Base-by-base conservation (phyloP, 2,888 invertebrate species). In the Drosophila neutralis region DNA sequence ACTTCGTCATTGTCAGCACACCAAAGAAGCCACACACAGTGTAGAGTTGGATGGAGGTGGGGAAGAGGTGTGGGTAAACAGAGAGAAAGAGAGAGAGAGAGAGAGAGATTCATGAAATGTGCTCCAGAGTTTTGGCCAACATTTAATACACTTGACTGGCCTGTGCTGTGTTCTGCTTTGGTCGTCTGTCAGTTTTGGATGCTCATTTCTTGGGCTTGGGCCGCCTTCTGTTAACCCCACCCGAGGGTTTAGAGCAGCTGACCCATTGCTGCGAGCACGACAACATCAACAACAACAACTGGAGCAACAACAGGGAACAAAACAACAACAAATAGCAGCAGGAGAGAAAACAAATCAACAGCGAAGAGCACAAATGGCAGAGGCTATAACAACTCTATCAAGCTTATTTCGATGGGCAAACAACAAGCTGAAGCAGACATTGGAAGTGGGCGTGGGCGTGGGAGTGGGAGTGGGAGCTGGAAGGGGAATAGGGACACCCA, bases 1-100 rank as follows among this genome's bases (percentile, higher is more conserved):
- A 91, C 91, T 91, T 91, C 85, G 90, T 91, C 90, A 84, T 89
- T 88, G 90, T 91, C 90, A 91, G 79, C 80, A 83, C 62, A 52
- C 62, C 31, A 48, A 64, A 52, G 53, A 54, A 62, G 52, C 35
- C 58, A 57, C 40, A 56, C 35, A 63, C 29, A 1, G 36, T 24
- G 11, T 7, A 10, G 2, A 24, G 15, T 15, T 27, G 36, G 24
- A 4, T 15, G 35, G 7, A 15, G 21, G 3, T 6, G n/a, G 10
- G 8, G 6, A 51, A 31, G 29, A n/a, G 24, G 51, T 11, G 21
- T 45, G 21, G 13, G 13, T 45, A 21, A 13, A 45, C 21, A 8
- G 11, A 35, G 18, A 11, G 27, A 0, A 27, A 18, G 21, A 24
- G 24, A n/a, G 11, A 13, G 48, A 15, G 33, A 68, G 31, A 6